Conservation (phyloP, 30 jellyfish, hydroid and myxozoan genomes). For the Rhopilema esculentum region DNA sequence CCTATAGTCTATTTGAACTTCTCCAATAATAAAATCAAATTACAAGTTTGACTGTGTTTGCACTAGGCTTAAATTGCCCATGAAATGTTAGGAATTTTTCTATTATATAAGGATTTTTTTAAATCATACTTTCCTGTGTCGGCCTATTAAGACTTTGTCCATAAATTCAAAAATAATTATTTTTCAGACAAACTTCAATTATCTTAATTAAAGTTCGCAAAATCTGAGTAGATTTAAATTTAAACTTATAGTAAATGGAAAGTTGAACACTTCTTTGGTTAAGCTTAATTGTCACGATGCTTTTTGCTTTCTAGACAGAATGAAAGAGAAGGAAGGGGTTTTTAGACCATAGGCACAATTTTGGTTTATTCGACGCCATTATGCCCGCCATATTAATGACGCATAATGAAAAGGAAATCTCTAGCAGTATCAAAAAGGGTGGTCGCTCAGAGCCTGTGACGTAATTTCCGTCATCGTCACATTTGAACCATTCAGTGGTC, state of each 20-base stretch:
- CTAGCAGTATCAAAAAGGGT: background rate
- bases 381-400: background rate
- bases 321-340: background rate
- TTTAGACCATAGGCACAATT: background rate
- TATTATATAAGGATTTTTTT: background rate
- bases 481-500: too few relatives aligned
- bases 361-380: background rate
- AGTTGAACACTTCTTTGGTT: background rate
- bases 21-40: background rate
- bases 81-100: background rate
- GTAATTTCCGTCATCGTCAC: background rate
- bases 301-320: background rate
- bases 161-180: background rate
- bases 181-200: background rate
- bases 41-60: background rate
- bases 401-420: background rate
- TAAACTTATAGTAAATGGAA: background rate
- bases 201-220: background rate
- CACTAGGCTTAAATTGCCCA: background rate
- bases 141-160: background rate
- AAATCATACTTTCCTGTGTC: background rate
- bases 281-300: background rate
- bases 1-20: too few relatives aligned
- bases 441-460: background rate
- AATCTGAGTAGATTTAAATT: background rate